A percentile compares a stretch with the other conserved stretches of the same genome.
These are phyloP conservation scores for Artemia sinica DNA, from an alignment of 2,888 invertebrate species.

Conservation along the genomic window DNA sequence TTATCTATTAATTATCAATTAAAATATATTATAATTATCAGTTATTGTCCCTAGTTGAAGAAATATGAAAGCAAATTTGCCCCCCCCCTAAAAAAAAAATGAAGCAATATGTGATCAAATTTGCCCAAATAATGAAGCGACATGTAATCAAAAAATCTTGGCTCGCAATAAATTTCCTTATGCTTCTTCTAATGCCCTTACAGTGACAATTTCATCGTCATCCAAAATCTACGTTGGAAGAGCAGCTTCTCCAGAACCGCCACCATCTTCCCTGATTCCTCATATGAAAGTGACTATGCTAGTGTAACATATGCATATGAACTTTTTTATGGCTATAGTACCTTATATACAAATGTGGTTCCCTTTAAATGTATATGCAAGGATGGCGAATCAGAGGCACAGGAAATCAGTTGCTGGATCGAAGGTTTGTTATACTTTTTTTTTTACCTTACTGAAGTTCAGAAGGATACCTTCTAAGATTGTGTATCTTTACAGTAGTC, in stretches of 20 bases:
- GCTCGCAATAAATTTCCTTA: too few relatives aligned
- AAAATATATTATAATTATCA: too few relatives aligned
- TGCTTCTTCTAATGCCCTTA: neutral
- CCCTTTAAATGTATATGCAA: neutral
- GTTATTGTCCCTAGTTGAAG: too few relatives aligned
- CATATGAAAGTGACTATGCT: conserved; percentile 6
- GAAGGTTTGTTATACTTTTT: conserved; percentile 19
- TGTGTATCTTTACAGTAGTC: too few relatives aligned
- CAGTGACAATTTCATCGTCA: neutral
- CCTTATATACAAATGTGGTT: neutral
- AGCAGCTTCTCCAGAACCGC: neutral
- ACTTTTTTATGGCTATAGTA: neutral
- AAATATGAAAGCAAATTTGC: too few relatives aligned
- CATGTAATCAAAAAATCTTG: too few relatives aligned
- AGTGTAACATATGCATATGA: conserved; percentile 1
- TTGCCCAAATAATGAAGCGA: too few relatives aligned
- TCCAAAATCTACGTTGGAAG: conserved; percentile 1
- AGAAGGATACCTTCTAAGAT: too few relatives aligned
- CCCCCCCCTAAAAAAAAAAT: too few relatives aligned
- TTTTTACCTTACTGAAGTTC: neutral
- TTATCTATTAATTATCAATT: too few relatives aligned
- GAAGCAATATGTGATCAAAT: too few relatives aligned
- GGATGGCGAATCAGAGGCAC: conserved; percentile 6
- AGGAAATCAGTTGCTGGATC: conserved; percentile 17
- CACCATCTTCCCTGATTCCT: conserved; percentile 10